These are phyloP conservation scores for Arctopsyche grandis DNA, from an alignment of 1,140 invertebrate genomes.

Conservation along the genomic window DNA sequence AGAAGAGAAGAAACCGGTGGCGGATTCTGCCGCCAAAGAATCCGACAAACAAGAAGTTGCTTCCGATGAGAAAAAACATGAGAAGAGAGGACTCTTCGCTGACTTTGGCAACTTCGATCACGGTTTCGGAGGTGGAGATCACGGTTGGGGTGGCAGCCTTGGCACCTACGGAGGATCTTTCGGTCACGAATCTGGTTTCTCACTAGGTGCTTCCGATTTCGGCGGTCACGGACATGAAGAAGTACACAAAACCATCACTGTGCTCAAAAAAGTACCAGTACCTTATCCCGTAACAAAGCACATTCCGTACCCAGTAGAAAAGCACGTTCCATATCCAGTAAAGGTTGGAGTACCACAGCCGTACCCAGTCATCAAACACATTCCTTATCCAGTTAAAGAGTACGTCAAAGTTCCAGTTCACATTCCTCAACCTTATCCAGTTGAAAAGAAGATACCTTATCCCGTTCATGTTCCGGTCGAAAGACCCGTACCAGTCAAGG, in stretches of 20 bases:
- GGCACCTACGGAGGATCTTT: constrained; percentile 56
- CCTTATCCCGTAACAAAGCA: constrained; percentile 73
- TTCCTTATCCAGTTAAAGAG: constrained; percentile 75
- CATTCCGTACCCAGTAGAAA: constrained; percentile 71
- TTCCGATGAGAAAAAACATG: constrained; percentile 74
- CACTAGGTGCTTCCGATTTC: constrained; percentile 52
- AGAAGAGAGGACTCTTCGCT: constrained; percentile 74
- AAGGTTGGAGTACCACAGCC: constrained; percentile 71
- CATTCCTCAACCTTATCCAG: constrained; percentile 75
- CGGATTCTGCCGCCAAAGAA: constrained; percentile 65
- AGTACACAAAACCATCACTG: constrained; percentile 64
- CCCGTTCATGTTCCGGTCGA: constrained; percentile 78
- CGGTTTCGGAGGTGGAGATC: constrained; percentile 53
- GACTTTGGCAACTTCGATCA: constrained; percentile 64
- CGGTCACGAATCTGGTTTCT: constrained; percentile 56
- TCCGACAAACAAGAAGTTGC: constrained; percentile 63
- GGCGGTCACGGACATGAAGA: constrained; percentile 63
- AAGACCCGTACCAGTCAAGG: constrained; percentile 73
- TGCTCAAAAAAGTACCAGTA: constrained; percentile 70
- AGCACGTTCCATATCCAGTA: constrained; percentile 62
- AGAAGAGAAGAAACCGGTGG: constrained; percentile 65
- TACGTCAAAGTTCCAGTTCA: constrained; percentile 75
- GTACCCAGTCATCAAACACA: constrained; percentile 74
- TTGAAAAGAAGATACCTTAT: constrained; percentile 74
- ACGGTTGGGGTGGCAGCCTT: constrained; percentile 55